Conservation (phyloP, 2,113 vertebrate species). For the Hiodon tergisus region DNA sequence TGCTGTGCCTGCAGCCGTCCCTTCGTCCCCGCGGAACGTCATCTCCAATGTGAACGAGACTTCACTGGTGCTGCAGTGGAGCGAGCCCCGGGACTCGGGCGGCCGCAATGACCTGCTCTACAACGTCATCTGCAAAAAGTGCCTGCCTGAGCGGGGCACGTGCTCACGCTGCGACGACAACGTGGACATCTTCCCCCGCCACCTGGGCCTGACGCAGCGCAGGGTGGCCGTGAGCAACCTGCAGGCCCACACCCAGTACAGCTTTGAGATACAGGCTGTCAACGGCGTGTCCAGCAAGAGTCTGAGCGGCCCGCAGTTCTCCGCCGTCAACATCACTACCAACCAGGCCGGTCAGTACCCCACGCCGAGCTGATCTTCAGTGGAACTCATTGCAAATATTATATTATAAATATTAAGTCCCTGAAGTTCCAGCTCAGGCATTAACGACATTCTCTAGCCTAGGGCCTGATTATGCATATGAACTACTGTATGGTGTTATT, state of each 20-base stretch:
- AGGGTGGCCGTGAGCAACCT: constrained; percentile 89
- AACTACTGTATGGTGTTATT: too few species aligned
- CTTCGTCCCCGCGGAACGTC: constrained; percentile 79
- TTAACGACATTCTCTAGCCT: too few species aligned
- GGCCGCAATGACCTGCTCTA: constrained; percentile 88
- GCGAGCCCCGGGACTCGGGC: constrained; percentile 80
- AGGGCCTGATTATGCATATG: too few species aligned
- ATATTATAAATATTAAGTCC: too few species aligned
- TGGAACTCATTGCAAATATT: neutral
- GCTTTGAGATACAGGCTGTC: constrained; percentile 94
- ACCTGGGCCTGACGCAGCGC: constrained; percentile 80
- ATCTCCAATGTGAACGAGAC: constrained; percentile 98
- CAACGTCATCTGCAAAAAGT: constrained; percentile 97
- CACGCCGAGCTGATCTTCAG: neutral
- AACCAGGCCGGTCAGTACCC: constrained; percentile 88
- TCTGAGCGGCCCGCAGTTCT: constrained; percentile 74
- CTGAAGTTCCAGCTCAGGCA: too few species aligned
- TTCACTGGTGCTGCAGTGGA: constrained; percentile 90
- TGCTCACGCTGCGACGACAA: constrained; percentile 95
- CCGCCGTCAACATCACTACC: constrained; percentile 96
- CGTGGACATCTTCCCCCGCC: constrained; percentile 87
- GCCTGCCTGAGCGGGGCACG: constrained; percentile 67
- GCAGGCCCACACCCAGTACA: constrained; percentile 95
- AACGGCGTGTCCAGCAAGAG: constrained; percentile 90
- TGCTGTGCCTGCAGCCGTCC: constrained; percentile 64